These are phyloP conservation scores for Pectinophora gossypiella DNA, from an alignment of 1,140 invertebrate species.

Conservation along the genomic window DNA sequence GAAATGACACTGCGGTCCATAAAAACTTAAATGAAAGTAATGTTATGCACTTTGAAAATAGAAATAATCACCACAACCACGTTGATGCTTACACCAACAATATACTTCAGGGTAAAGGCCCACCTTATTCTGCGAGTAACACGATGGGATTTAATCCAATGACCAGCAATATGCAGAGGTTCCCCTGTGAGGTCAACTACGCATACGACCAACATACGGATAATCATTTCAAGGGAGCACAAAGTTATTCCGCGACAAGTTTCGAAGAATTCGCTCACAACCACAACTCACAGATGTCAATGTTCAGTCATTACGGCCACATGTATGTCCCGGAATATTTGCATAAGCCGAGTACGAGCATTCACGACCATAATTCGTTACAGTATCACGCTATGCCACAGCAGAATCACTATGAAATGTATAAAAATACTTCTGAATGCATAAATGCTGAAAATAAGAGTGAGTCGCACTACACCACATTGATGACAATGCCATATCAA, in stretches of 20 bases:
- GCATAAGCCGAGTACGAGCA: constrained; percentile 45
- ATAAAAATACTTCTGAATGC: constrained; percentile 54
- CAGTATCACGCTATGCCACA: constrained; percentile 46
- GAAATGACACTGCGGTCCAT: constrained; percentile 29
- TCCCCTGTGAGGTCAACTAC: constrained; percentile 68
- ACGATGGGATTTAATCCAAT: constrained; percentile 49
- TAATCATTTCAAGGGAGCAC: constrained; percentile 51
- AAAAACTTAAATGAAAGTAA: constrained; percentile 34
- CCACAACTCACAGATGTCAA: constrained; percentile 69
- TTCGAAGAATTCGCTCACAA: constrained; percentile 77
- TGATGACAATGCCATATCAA: constrained; percentile 75
- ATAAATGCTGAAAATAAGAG: constrained; percentile 61
- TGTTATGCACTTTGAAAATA: constrained; percentile 45
- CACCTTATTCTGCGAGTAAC: constrained; percentile 45
- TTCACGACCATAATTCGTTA: constrained; percentile 46
- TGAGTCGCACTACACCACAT: constrained; percentile 74
- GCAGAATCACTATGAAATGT: constrained; percentile 63
- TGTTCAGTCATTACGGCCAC: constrained; percentile 76
- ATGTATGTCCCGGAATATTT: constrained; percentile 70
- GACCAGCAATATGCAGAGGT: constrained; percentile 58
- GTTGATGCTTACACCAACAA: constrained; percentile 53
- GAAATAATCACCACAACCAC: constrained; percentile 39
- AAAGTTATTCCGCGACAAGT: constrained; percentile 71
- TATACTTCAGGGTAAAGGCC: constrained; percentile 62
- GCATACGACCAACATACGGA: constrained; percentile 56